Evolutionary conservation across 2,113 vertebrate genomes (phyloP), one percentile per base, ranked within the genome.

Genomic region (Nothoprocta pentlandii): DNA sequence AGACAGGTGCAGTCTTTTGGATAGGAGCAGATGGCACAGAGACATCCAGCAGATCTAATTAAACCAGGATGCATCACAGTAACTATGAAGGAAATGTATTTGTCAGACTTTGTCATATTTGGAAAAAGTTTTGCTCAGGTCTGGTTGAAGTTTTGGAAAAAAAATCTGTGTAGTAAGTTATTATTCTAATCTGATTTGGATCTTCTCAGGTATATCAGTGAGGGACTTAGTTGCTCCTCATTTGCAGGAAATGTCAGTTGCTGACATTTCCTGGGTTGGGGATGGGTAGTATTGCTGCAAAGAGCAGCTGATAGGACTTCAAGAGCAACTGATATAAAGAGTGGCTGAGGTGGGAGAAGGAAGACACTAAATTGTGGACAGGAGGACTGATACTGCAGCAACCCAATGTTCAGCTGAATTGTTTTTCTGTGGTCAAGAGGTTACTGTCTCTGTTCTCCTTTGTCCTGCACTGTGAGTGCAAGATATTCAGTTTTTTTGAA

Each of bases 1-100:
- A 89, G 83, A 64, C 86, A 91, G 89, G 77, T 95, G 92, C 44
- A 95, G 86, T 80, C 89, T 94, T 87, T 89, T 89, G 80, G 59
- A 85, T 69, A 58, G 62, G 39, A 96, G 66, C 89, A 95, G 94
- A 95, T 93, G 95, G 95, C 74, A 89, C 62, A 71, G 64, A 95
- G 80, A 76, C 73, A 90, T 86, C 90, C 90, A 94, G 73, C 86
- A 90, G 89, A 76, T 93, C 86, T 94, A 86, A 93, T 94, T 91
- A 94, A 94, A 86, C 80, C 26, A 20, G 13, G 61, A 94, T 36
- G 39, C 51, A 86, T 78, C 85, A 86, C 46, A 78, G 44, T 63
- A 94, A 30, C 85, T 78, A 36, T 36, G 69, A 80, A 88, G 39
- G 10, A 90, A 84, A 79, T 56, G 22, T 71, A 28, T 16, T 74